Base-by-base conservation (phyloP, 2,888 invertebrate genomes). In the Drosophila lutescens region DNA sequence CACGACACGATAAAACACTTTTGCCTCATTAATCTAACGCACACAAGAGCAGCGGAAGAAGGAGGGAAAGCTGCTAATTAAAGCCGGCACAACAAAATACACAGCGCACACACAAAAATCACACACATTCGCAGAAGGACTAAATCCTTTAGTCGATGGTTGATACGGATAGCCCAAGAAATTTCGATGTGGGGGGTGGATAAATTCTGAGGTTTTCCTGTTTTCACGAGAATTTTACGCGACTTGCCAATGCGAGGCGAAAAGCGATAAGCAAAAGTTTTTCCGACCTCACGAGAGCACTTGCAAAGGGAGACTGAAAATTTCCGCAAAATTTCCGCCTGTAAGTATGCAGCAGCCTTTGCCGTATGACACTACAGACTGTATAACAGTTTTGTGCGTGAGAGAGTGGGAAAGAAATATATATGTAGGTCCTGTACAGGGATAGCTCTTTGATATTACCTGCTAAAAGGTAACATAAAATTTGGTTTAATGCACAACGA, bases 1-100 rank as follows among this genome's bases (percentile, higher is more conserved):
- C 80, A 86, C 76, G 83, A 86, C 83, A 83, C 83, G 85, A 85
- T 88, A 83, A 84, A 85, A 88, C 82, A 85, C 87, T 88, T 85
- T 81, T 76, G 79, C 78, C 89, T 86, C 87, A 85, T 85, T 85
- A 86, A 81, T 79, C 89, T 76, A 44, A 63, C 40, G 62, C 71
- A 74, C 55, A 67, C 57, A 63, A 30, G 49, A 10, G 26, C 20
- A 50, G 41, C 46, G 41, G 47, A 20, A 32, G 34, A 59, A 30
- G 30, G 51, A 54, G 40, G 47, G 44, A 49, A 56, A 43, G 77
- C 79, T 78, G 62, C 71, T 80, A 80, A 80, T 79, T 63, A 71
- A 80, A 82, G 83, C 83, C 65, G 67, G 71, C 56, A 65, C 51
- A 62, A 72, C 47, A 4, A 47, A 47, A 47, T 20, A 43, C 30